Evolutionary conservation across 2,113 vertebrate species (phyloP).

Genomic region (Stegastes partitus): DNA sequence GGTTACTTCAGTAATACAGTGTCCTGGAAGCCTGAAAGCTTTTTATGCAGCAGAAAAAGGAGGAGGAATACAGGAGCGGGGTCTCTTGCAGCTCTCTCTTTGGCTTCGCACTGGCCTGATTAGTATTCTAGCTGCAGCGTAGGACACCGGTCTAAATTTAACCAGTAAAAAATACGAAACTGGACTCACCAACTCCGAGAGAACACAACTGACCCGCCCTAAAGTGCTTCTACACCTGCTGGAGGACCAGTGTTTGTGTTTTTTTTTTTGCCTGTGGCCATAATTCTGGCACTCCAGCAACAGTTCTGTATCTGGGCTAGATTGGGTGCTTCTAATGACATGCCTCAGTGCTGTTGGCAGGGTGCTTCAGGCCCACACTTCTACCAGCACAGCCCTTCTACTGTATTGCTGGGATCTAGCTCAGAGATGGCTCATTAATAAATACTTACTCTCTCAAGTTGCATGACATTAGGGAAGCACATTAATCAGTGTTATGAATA

Average conservation of each 20-base stretch:
- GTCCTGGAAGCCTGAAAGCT: slow-evolving; percentile 60
- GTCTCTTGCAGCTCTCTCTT: slow-evolving; percentile 63
- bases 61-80: slow-evolving; percentile 54
- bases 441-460: slow-evolving; percentile 46
- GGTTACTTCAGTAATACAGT: slow-evolving; percentile 46
- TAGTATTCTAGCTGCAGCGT: slow-evolving; percentile 83
- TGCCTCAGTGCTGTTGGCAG: slow-evolving; percentile 67
- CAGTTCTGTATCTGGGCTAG: slow-evolving; percentile 52
- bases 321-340: slow-evolving; percentile 74
- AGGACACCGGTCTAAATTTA: slow-evolving; percentile 84
- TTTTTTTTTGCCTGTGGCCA: slow-evolving; percentile 42
- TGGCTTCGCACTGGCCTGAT: slow-evolving; percentile 78
- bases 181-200: slow-evolving; percentile 56
- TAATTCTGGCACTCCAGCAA: slow-evolving; percentile 58
- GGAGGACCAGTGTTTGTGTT: slow-evolving; percentile 51
- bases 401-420: slow-evolving; percentile 47
- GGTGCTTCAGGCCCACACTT: slow-evolving; percentile 53
- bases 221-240: slow-evolving; percentile 50
- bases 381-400: slow-evolving; percentile 28
- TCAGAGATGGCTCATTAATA: slow-evolving; percentile 47
- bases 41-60: slow-evolving; percentile 63
- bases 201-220: slow-evolving; percentile 51
- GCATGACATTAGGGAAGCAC: slow-evolving; percentile 6
- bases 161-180: slow-evolving; percentile 78
- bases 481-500: slow-evolving; percentile 53